Conservation (phyloP, 1,140 invertebrate species). For the Odontomachus brunneus region DNA sequence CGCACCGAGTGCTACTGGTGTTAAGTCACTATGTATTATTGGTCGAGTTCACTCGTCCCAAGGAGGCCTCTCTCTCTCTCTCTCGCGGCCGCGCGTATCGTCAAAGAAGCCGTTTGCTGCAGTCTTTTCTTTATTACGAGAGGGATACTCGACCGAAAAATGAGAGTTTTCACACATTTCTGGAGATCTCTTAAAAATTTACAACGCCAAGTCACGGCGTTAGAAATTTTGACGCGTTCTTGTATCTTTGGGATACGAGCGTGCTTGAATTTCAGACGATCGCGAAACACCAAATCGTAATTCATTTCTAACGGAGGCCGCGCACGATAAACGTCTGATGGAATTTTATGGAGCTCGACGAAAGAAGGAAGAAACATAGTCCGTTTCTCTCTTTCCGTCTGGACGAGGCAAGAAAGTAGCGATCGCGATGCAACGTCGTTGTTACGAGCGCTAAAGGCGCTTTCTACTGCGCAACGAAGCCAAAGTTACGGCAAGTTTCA, state of each 20-base stretch:
- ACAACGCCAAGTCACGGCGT: no score
- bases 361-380: not conserved
- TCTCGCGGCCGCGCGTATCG: conserved; percentile 33
- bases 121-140: not conserved
- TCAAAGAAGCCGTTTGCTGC: conserved; percentile 54
- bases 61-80: conserved; percentile 61
- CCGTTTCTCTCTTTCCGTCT: not conserved
- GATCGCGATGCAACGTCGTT: conserved; percentile 7
- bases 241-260: no score
- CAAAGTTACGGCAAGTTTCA: conserved; percentile 36
- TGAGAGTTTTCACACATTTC: not conserved
- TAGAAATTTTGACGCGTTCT: no score
- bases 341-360: conserved; percentile 2
- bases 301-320: not conserved
- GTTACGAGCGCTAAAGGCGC: conserved; percentile 8
- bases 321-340: not conserved
- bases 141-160: not conserved
- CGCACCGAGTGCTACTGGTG: conserved; percentile 76
- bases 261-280: not conserved
- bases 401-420: not conserved
- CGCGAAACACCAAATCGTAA: not conserved
- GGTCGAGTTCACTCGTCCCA: conserved; percentile 63
- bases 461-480: conserved; percentile 27
- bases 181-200: not conserved
- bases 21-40: conserved; percentile 80